A percentile compares a stretch with the other conserved stretches of the same genome.
Conservation (phyloP, 53 echinoderm and acorn worm species). For the Actinopyga echinites region DNA sequence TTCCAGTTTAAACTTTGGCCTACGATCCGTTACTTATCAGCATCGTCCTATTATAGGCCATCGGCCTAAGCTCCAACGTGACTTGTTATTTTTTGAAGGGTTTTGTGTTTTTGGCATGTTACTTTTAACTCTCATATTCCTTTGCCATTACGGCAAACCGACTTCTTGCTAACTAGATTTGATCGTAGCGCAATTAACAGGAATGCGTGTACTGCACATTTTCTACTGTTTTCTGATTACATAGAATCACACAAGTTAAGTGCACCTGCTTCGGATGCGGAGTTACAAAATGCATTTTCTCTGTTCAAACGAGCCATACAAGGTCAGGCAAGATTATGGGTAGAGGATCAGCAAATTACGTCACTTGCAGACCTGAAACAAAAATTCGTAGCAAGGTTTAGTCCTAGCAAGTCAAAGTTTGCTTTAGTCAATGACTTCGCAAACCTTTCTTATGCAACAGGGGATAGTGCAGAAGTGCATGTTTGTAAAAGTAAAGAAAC, state of each 20-base stretch:
- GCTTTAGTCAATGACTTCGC: background rate
- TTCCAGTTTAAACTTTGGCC: too few relatives aligned
- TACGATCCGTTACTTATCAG: too few relatives aligned
- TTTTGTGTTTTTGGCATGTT: too few relatives aligned
- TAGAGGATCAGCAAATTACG: background rate
- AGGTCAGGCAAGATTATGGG: background rate
- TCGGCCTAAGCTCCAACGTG: too few relatives aligned
- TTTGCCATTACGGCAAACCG: background rate
- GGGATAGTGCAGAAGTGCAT: too few relatives aligned
- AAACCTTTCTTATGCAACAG: conserved; percentile 1
- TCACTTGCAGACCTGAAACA: background rate
- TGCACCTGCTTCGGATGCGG: background rate
- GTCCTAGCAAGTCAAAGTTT: background rate
- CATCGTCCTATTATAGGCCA: too few relatives aligned
- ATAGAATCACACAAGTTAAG: background rate
- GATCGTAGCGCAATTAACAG: background rate
- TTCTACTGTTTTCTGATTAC: background rate
- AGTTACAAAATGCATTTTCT: background rate
- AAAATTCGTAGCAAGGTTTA: too few relatives aligned
- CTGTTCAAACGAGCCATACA: background rate
- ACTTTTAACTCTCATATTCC: too few relatives aligned
- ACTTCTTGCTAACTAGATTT: background rate
- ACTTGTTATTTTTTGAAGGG: too few relatives aligned
- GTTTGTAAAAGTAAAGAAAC: too few relatives aligned
- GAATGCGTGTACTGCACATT: background rate